A percentile compares a stretch with the other conserved stretches of the same genome.
phyloP scores from a whole-genome alignment of 2,797 vertebrate species.

The Cheracebus regulus region DNA sequence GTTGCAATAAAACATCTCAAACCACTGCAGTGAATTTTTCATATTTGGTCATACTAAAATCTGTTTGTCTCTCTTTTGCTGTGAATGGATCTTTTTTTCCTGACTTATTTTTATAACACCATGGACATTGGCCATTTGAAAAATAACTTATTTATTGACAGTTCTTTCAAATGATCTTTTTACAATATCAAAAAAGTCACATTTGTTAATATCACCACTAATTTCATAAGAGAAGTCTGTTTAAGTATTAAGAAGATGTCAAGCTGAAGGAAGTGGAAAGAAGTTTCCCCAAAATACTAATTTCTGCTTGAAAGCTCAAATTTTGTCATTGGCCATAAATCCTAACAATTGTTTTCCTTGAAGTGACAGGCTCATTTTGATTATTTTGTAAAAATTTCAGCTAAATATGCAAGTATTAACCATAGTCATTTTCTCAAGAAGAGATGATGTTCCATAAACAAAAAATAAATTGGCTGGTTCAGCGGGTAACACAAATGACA shows the following conservation, averaged over 20 bases:
- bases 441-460: background rate
- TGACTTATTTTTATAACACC: background rate
- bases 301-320: background rate
- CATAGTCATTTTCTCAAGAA: background rate
- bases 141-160: constrained; percentile 23
- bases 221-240: background rate
- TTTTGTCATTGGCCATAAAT: background rate
- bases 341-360: background rate
- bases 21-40: background rate
- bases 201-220: background rate
- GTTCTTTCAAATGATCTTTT: constrained; percentile 7
- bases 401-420: background rate
- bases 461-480: background rate
- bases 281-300: background rate
- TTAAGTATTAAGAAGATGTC: background rate
- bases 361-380: background rate
- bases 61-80: background rate
- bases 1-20: background rate
- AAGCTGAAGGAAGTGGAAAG: background rate
- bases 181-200: background rate
- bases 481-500: background rate
- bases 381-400: background rate
- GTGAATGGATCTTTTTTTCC: background rate
- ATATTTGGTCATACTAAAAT: background rate
- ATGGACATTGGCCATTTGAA: background rate